These are phyloP conservation scores for Rhinoptilus africanus DNA, from an alignment of 2,113 vertebrate genomes.

Conservation along the genomic window DNA sequence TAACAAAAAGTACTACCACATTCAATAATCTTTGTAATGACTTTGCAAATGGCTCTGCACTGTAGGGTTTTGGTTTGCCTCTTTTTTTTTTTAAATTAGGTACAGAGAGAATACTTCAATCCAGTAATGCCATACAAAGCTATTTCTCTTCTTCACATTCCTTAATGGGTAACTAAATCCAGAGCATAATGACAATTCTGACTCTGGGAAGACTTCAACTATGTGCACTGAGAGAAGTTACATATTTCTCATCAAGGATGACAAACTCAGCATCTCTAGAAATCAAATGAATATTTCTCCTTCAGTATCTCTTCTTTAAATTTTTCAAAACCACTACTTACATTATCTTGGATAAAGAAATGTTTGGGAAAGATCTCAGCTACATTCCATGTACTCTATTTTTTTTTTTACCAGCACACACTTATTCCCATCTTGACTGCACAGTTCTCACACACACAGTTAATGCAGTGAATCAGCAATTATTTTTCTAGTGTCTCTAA, in stretches of 20 bases:
- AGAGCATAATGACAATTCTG: neutral
- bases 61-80: neutral
- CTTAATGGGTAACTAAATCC: neutral
- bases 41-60: neutral
- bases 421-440: constrained; percentile 50
- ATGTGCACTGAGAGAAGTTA: neutral
- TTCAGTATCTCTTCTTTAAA: neutral
- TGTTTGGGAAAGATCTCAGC: neutral
- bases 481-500: constrained; percentile 85
- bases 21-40: neutral
- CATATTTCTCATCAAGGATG: neutral
- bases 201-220: neutral
- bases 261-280: neutral
- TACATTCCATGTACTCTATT: neutral
- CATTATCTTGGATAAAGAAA: neutral
- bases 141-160: neutral
- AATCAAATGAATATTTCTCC: neutral
- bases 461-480: constrained; percentile 87
- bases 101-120: neutral
- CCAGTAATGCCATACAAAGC: neutral
- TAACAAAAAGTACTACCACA: neutral
- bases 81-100: neutral
- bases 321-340: neutral
- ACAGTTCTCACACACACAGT: constrained; percentile 65
- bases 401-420: constrained; percentile 24